Evolutionary conservation across 2,113 vertebrate species (phyloP).

Genomic region (Myxocyprinus asiaticus): DNA sequence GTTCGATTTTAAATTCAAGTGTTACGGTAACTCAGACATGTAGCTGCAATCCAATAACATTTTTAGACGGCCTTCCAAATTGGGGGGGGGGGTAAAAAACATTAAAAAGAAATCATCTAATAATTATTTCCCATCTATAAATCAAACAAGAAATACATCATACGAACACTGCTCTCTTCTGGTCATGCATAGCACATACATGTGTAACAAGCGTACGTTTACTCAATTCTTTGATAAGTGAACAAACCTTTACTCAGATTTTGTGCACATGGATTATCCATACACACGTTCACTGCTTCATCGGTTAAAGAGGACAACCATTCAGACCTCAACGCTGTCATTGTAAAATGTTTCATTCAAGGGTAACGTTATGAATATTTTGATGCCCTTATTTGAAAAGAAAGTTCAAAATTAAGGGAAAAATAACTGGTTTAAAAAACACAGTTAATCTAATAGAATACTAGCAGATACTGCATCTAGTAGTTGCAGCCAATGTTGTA

Average conservation of each 20-base stretch:
- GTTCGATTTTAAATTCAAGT: no score
- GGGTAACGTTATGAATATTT: neutral
- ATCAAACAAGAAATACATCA: conserved; percentile 38
- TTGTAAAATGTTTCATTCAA: no score
- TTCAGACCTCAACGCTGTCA: no score
- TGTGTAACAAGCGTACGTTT: conserved; percentile 24
- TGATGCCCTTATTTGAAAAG: neutral
- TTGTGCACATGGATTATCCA: conserved; percentile 48
- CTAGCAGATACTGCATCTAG: neutral
- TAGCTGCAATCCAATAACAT: conserved; percentile 25
- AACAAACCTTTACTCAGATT: conserved; percentile 37
- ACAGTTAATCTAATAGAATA: neutral
- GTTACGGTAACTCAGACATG: conserved; percentile 31
- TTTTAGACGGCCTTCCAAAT: no score
- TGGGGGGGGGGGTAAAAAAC: no score
- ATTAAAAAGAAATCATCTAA: conserved; percentile 31
- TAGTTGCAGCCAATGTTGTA: conserved; percentile 42
- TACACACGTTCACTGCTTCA: conserved; percentile 2
- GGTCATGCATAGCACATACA: conserved; percentile 43
- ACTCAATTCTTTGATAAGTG: conserved; percentile 31
- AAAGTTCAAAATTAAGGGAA: neutral
- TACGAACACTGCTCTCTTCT: conserved; percentile 35
- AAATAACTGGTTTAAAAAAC: no score
- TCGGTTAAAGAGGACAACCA: conserved; percentile 31
- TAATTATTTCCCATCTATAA: conserved; percentile 25